Evolutionary conservation across 2,888 invertebrate genomes (phyloP).

Genomic region (Silvanus unidentatus): DNA sequence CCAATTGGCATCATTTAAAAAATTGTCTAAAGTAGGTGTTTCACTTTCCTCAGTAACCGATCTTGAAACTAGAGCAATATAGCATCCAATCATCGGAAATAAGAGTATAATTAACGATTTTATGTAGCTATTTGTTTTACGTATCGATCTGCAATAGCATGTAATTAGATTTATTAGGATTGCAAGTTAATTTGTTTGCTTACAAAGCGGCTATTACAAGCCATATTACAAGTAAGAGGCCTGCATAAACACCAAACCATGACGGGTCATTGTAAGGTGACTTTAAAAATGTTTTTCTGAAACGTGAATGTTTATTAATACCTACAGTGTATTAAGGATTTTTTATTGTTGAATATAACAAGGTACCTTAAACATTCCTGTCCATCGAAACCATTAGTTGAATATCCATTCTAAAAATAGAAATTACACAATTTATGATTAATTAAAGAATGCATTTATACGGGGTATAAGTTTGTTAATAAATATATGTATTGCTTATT

Average conservation of each 20-base stretch:
- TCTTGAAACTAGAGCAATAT: slow-evolving; percentile 39
- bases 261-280: slow-evolving; percentile 56
- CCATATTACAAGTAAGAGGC: slow-evolving; percentile 59
- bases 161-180: not conserved
- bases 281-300: slow-evolving; percentile 49
- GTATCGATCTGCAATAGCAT: slow-evolving; percentile 33
- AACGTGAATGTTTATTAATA: slow-evolving; percentile 18
- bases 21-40: slow-evolving; percentile 29
- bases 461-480: too few relatives aligned
- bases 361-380: slow-evolving; percentile 44
- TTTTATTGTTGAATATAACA: slow-evolving; percentile 6
- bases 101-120: slow-evolving; percentile 37
- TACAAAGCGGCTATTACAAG: slow-evolving; percentile 58
- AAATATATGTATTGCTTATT: too few relatives aligned
- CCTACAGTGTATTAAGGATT: slow-evolving; percentile 3
- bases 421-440: not conserved
- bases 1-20: slow-evolving; percentile 37
- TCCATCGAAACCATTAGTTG: slow-evolving; percentile 37
- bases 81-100: slow-evolving; percentile 36
- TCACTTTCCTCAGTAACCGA: slow-evolving; percentile 32
- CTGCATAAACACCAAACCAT: slow-evolving; percentile 60
- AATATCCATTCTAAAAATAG: slow-evolving; percentile 38
- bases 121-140: slow-evolving; percentile 40
- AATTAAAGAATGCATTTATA: too few relatives aligned
- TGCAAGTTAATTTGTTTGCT: slow-evolving; percentile 33